Conservation (phyloP, 2,113 vertebrate species). For the Cairina moschata region DNA sequence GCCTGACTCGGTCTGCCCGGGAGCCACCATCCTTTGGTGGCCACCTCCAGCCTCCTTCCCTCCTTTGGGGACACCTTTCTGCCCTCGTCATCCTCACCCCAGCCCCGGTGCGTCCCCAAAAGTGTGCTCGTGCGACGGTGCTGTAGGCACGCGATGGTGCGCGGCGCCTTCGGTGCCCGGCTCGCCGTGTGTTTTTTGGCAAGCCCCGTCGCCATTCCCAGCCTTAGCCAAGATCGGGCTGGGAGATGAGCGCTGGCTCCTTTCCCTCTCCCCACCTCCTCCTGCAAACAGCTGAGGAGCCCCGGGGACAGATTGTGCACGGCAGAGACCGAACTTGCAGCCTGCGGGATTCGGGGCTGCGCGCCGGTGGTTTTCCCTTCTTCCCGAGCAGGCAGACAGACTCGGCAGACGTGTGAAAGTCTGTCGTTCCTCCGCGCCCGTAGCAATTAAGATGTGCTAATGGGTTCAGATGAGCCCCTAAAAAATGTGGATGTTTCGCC, state of each 20-base stretch:
- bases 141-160: no score
- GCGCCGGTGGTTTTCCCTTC: not conserved
- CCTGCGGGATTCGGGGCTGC: not conserved
- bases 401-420: conserved; percentile 37
- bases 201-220: accelerated
- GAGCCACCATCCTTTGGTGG: not conserved
- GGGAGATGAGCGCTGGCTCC: not conserved
- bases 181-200: not conserved
- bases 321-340: not conserved
- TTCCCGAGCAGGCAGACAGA: conserved; percentile 16
- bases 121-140: no score
- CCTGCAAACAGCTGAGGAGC: conserved; percentile 34
- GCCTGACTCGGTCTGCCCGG: not conserved
- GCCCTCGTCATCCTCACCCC: not conserved
- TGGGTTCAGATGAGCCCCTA: conserved; percentile 24
- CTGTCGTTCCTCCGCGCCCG: conserved; percentile 35
- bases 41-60: not conserved
- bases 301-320: not conserved
- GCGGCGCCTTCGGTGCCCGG: not conserved
- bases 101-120: no score
- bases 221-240: not conserved
- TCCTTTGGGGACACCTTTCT: accelerated
- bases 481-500: conserved; percentile 37
- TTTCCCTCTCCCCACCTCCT: not conserved
- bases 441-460: conserved; percentile 54